Evolutionary conservation across 1,140 invertebrate species (phyloP).

Genomic region (Hetaerina americana): DNA sequence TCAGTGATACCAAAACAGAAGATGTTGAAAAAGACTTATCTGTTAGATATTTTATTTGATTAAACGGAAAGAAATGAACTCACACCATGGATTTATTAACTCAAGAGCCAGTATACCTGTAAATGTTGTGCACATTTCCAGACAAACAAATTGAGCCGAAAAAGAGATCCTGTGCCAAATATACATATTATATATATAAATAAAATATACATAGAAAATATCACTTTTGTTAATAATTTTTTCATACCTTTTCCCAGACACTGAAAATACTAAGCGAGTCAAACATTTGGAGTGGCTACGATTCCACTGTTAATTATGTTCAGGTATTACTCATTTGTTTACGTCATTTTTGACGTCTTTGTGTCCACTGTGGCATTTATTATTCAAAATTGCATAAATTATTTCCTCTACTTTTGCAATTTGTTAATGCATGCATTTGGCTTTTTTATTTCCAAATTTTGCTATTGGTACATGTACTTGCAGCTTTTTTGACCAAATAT

Average conservation of each 20-base stretch:
- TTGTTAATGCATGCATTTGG: too few relatives aligned
- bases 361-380: too few relatives aligned
- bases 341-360: too few relatives aligned
- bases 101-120: neutral
- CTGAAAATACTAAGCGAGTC: neutral
- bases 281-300: too few relatives aligned
- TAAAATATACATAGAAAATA: neutral
- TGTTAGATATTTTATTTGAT: neutral
- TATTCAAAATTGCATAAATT: too few relatives aligned
- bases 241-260: neutral
- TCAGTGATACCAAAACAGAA: neutral
- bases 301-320: too few relatives aligned
- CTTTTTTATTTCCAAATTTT: too few relatives aligned
- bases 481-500: too few relatives aligned
- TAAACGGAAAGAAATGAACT: neutral
- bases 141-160: neutral
- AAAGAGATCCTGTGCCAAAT: neutral
- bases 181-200: constrained; percentile 1
- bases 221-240: neutral
- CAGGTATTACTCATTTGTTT: too few relatives aligned
- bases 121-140: neutral
- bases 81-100: neutral
- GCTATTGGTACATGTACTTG: too few relatives aligned
- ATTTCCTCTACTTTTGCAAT: too few relatives aligned
- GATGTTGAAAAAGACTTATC: too few relatives aligned